Evolutionary conservation across 2,113 vertebrate species (phyloP).

Genomic region (Nannobrachium achirus): DNA sequence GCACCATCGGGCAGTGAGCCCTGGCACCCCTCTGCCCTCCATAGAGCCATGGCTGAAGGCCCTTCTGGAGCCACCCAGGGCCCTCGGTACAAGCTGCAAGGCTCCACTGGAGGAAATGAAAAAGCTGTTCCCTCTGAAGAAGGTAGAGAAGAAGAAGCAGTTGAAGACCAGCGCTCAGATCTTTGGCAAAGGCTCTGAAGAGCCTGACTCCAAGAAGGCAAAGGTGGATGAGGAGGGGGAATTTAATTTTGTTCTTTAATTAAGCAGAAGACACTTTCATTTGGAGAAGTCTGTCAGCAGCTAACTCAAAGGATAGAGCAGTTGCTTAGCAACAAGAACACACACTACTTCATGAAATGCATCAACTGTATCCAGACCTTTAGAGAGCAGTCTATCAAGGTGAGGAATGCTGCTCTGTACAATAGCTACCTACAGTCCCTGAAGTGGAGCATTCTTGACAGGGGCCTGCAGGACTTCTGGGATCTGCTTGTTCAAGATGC

Average conservation of each 20-base stretch:
- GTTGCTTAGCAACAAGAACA: slow-evolving; percentile 88
- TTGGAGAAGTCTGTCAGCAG: slow-evolving; percentile 89
- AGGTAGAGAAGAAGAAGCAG: slow-evolving; percentile 87
- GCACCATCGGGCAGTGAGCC: slow-evolving; percentile 87
- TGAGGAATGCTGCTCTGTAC: slow-evolving; percentile 84
- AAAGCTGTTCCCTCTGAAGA: slow-evolving; percentile 86
- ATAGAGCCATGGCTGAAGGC: slow-evolving; percentile 84
- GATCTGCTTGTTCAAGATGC: slow-evolving; percentile 88
- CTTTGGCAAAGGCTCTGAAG: slow-evolving; percentile 85
- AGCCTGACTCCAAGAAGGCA: slow-evolving; percentile 79
- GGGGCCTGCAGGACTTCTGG: slow-evolving; percentile 91
- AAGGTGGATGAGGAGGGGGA: slow-evolving; percentile 77
- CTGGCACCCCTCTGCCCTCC: slow-evolving; percentile 83
- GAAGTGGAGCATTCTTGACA: slow-evolving; percentile 84
- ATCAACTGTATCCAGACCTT: slow-evolving; percentile 88
- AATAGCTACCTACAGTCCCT: slow-evolving; percentile 88
- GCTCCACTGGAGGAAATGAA: slow-evolving; percentile 85
- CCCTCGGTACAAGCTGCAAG: slow-evolving; percentile 80
- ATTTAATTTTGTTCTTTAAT: slow-evolving; percentile 83
- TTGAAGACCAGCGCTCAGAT: slow-evolving; percentile 88
- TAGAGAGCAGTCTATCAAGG: slow-evolving; percentile 90
- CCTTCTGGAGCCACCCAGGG: slow-evolving; percentile 81
- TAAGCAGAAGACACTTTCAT: slow-evolving; percentile 84
- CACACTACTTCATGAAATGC: slow-evolving; percentile 90
- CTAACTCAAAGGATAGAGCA: slow-evolving; percentile 88